phyloP scores from a whole-genome alignment of 2,888 invertebrate genomes.

The Allacma fusca region DNA sequence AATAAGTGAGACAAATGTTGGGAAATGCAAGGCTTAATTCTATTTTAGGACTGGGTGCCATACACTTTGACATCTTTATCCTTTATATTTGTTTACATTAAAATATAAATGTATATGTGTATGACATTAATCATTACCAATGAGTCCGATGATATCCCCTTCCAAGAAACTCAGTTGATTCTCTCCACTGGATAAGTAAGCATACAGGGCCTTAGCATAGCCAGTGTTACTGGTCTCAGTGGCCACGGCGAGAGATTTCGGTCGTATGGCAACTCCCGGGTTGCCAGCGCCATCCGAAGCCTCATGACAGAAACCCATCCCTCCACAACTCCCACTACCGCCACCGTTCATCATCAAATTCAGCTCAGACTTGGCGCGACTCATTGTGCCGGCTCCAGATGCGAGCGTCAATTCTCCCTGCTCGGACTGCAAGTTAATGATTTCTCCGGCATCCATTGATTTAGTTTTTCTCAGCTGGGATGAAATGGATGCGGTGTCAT shows the following conservation, averaged over 20 bases:
- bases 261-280: conserved; percentile 57
- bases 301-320: neutral
- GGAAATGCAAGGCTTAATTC: no score
- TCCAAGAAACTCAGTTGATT: conserved; percentile 92
- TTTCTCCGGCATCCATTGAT: conserved; percentile 82
- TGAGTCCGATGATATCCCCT: conserved; percentile 85
- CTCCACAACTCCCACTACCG: conserved; percentile 39
- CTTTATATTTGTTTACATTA: no score
- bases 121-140: conserved; percentile 67
- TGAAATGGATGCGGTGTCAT: conserved; percentile 79
- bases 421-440: conserved; percentile 52
- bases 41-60: no score
- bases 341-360: conserved; percentile 70
- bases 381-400: conserved; percentile 50
- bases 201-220: conserved; percentile 84
- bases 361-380: conserved; percentile 85
- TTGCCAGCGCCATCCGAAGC: neutral
- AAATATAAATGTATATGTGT: no score
- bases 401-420: conserved; percentile 50
- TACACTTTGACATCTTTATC: no score
- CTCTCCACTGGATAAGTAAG: conserved; percentile 86
- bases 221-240: conserved; percentile 71
- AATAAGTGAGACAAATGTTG: no score
- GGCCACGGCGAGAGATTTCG: conserved; percentile 67
- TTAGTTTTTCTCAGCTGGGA: conserved; percentile 85